A percentile compares a stretch with the other conserved stretches of the same genome.
Conservation (phyloP, 2,797 vertebrate species). For the Acropternis orthonyx region DNA sequence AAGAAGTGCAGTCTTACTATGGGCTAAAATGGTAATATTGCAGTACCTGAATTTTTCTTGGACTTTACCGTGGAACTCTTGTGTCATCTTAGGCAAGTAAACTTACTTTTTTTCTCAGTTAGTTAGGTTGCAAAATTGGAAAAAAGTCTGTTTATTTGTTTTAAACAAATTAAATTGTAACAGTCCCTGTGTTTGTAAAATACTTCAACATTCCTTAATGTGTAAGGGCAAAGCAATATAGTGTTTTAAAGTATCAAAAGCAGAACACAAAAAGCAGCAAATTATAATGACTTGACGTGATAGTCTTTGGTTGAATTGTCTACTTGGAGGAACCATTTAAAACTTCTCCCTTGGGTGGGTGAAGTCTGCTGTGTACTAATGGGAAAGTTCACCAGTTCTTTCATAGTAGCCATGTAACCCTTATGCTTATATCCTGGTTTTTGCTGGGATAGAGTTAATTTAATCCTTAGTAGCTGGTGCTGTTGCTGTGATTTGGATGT, state of each 20-base stretch:
- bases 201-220: not conserved
- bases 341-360: not conserved
- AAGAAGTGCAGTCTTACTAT: not conserved
- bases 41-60: constrained; percentile 3
- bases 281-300: not conserved
- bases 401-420: not conserved
- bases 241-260: not conserved
- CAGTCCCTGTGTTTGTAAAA: not conserved
- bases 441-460: not conserved
- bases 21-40: not conserved
- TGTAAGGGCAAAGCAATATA: not conserved
- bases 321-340: not conserved
- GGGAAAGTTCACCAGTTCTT: not conserved
- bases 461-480: not conserved
- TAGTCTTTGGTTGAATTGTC: not conserved
- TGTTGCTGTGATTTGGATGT: not conserved
- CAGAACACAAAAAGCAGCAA: not conserved
- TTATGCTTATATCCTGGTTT: not conserved
- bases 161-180: not conserved
- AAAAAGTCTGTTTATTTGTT: not conserved
- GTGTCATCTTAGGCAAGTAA: not conserved
- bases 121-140: not conserved
- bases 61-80: not conserved
- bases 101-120: not conserved
- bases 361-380: not conserved